These are phyloP conservation scores for Eupithecia subfuscata DNA, from an alignment of 2,888 invertebrate species.

Conservation along the genomic window DNA sequence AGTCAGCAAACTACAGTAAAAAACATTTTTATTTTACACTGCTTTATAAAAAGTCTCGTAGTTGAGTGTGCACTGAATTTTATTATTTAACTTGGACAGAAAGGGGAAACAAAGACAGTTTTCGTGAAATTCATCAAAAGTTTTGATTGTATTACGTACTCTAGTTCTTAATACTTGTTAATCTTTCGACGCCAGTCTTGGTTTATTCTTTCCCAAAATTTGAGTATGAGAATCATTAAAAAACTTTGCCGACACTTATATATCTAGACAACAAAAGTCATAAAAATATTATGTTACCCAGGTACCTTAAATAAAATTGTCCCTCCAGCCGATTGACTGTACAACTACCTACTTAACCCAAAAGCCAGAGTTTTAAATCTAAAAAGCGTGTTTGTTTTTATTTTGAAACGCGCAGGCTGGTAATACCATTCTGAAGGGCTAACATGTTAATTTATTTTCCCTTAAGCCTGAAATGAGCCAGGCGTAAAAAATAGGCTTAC, in stretches of 20 bases:
- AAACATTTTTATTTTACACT: constrained; percentile 46
- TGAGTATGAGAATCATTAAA: constrained; percentile 48
- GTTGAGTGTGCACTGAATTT: constrained; percentile 65
- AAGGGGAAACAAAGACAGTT: constrained; percentile 79
- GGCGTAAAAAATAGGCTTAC: constrained; percentile 26
- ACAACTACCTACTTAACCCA: background rate
- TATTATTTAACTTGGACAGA: constrained; percentile 75
- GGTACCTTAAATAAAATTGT: background rate
- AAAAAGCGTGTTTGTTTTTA: background rate
- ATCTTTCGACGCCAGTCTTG: constrained; percentile 63
- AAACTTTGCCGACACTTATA: constrained; percentile 40
- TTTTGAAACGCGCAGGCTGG: background rate
- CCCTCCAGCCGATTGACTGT: background rate
- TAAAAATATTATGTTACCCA: background rate
- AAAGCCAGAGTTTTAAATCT: background rate
- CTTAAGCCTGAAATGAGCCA: constrained; percentile 23
- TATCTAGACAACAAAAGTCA: background rate
- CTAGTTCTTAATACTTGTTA: constrained; percentile 66
- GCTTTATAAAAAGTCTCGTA: constrained; percentile 59
- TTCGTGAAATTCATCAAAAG: constrained; percentile 80
- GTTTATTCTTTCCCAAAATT: constrained; percentile 56
- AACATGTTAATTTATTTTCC: constrained; percentile 20
- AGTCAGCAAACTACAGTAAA: constrained; percentile 34
- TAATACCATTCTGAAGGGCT: constrained; percentile 5
- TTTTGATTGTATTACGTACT: constrained; percentile 81